These are phyloP conservation scores for Brassicogethes aeneus DNA, from an alignment of 2,888 invertebrate species.

Conservation along the genomic window DNA sequence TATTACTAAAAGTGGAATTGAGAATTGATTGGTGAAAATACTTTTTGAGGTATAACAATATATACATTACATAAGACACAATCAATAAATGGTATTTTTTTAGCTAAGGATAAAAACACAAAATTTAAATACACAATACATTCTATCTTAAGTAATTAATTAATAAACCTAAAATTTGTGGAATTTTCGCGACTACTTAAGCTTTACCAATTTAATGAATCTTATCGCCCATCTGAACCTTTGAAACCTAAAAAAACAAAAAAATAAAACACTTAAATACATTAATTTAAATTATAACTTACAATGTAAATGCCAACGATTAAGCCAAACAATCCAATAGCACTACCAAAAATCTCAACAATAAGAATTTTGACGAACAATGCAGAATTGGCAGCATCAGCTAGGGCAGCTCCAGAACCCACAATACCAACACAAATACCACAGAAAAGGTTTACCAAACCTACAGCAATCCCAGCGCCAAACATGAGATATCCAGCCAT, in stretches of 20 bases:
- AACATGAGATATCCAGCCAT: constrained; percentile 89
- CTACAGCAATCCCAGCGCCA: constrained; percentile 90
- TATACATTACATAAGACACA: no score
- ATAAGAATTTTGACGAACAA: constrained; percentile 97
- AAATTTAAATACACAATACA: no score
- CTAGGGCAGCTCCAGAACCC: constrained; percentile 93
- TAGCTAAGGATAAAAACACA: no score
- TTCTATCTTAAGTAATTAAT: no score
- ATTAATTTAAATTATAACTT: constrained; percentile 3
- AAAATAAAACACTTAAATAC: not conserved
- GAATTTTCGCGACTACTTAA: not conserved
- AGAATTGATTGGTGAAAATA: no score
- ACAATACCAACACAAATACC: constrained; percentile 94
- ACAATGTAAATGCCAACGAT: constrained; percentile 93
- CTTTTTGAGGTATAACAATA: no score
- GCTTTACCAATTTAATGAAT: constrained; percentile 7
- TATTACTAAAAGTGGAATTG: no score
- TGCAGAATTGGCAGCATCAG: constrained; percentile 93
- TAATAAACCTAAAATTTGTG: not conserved
- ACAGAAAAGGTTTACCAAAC: constrained; percentile 93
- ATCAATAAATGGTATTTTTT: no score
- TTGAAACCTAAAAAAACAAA: constrained; percentile 11
- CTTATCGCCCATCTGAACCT: constrained; percentile 16
- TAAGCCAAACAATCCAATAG: constrained; percentile 95
- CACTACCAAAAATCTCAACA: constrained; percentile 98